These are phyloP conservation scores for Magallana angulata DNA, from an alignment of 1,140 invertebrate species.

Conservation along the genomic window DNA sequence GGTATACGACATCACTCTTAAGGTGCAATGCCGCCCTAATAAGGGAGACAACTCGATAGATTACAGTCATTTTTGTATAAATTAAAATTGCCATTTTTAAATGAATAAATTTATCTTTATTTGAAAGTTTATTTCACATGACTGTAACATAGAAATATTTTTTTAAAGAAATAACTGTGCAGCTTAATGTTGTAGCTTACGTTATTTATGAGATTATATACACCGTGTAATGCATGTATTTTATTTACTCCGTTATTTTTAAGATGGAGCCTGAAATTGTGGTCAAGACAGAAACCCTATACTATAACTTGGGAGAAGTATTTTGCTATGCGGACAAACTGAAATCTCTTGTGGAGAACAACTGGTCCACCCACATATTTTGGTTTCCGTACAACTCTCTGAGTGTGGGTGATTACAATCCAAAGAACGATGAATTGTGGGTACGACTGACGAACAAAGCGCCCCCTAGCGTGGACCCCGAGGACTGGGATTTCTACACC, in stretches of 20 bases:
- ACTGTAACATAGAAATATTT: too few species aligned
- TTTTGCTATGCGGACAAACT: not conserved
- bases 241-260: not conserved
- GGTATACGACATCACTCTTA: conserved; percentile 47
- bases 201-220: too few species aligned
- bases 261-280: conserved; percentile 2
- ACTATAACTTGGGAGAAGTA: conserved; percentile 15
- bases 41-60: too few species aligned
- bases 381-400: conserved; percentile 46
- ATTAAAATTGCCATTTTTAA: too few species aligned
- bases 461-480: not conserved
- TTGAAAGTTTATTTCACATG: too few species aligned
- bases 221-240: not conserved
- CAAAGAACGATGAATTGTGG: conserved; percentile 39
- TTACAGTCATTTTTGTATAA: too few species aligned
- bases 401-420: not conserved
- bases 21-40: not conserved
- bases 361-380: conserved; percentile 45
- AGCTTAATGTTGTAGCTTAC: too few species aligned
- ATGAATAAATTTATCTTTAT: too few species aligned
- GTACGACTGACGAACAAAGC: conserved; percentile 41
- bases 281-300: conserved; percentile 37
- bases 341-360: conserved; percentile 20
- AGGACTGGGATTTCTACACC: not conserved
- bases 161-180: too few species aligned